Evolutionary conservation across 2,888 invertebrate genomes (phyloP), one percentile per base, ranked within the genome.

Genomic region (Cabera pusaria): DNA sequence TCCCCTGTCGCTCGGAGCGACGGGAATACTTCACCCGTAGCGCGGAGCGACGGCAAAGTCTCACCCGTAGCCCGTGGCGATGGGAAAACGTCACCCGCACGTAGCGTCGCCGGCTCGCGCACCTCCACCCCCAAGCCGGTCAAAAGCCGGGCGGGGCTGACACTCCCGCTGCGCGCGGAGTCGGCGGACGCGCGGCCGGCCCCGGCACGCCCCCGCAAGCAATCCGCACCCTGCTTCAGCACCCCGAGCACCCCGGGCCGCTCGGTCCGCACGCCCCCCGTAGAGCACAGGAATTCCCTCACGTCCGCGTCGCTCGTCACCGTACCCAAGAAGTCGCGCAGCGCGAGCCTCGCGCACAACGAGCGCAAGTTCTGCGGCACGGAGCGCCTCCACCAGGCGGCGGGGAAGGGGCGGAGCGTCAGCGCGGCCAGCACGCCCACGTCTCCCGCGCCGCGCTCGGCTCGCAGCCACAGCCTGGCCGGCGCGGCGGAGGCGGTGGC

Each of bases 391-490:
- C 76, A 72, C 55, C 70, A 68, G 40, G 57, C 51, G 3, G 14
- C 14, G 14, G n/a, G n/a, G 19, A 76, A 69, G 40, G 66, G 56
- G 21, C 59, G 56, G 14, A 72, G 68, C 29, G 45, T 49, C 5
- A 73, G 72, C 37, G 72, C 66, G 1, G 86, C 62, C 44, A 74
- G 53, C 51, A 71, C 80, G 0, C 75, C 78, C 6, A 67, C 70
- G 0, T 69, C 68, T 6, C 31, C 61, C 1, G 44, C 45, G 1
- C 49, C 57, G 1, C 55, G 75, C 2, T 72, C 68, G 35, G 58
- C 63, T 0, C 76, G 88, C 43, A 86, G 86, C 51, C 87, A 82
- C 44, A 87, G 88, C 44, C 73, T 86, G 34, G 86, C 85, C 12
- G 81, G 85, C 1, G 80, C 83, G 1, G 66, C 75, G 2, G 71